Base-by-base conservation (phyloP, 2,797 vertebrate genomes). In the Betta splendens region DNA sequence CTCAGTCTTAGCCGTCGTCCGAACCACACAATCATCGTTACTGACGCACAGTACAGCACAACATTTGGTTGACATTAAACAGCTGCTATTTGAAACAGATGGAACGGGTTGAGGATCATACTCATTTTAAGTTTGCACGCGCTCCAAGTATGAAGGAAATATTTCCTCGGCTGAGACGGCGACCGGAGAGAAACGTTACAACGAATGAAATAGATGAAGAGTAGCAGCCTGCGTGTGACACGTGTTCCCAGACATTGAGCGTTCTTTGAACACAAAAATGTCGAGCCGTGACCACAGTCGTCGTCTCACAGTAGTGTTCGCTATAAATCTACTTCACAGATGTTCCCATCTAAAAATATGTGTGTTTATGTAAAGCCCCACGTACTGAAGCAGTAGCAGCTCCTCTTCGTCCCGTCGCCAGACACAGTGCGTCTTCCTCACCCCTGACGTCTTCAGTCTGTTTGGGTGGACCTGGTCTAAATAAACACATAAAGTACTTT, bases 11-110 rank as follows among this genome's bases (percentile, higher is more conserved):
- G 64, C 31, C 37, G 6, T 38, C 50, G 23, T 44, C 21, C 5
- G 23, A 44, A 72, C 40, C 57, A 22, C 62, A 38, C n/a, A 74
- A 44, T 76, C 7, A 23, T 69, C 79, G 72, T 72, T 54, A 75
- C 59, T 42, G 64, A 74, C 64, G 29, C 57, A 46, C n/a, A n/a
- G n/a, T n/a, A n/a, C n/a, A n/a, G n/a, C n/a, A n/a, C 48, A 80
- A 71, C 69, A 72, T 79, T 83, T 75, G 64, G 63, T 67, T 61
- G 64, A 64, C 74, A 67, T 78, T 69, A 72, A 75, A 66, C 68
- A 58, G 56, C 72, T 68, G 52, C 55, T 59, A 58, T 80, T 65
- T 64, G 46, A 81, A 77, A 57, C 48, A 77, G 44, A 63, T 57
- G 51, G 29, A 37, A 45, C 53, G 36, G 48, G 62, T 71, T 59